Percentiles rank a stretch among this genome's conserved stretches.
phyloP scores from a whole-genome alignment of 1,140 invertebrate genomes.

The Zaprionus inermis region DNA sequence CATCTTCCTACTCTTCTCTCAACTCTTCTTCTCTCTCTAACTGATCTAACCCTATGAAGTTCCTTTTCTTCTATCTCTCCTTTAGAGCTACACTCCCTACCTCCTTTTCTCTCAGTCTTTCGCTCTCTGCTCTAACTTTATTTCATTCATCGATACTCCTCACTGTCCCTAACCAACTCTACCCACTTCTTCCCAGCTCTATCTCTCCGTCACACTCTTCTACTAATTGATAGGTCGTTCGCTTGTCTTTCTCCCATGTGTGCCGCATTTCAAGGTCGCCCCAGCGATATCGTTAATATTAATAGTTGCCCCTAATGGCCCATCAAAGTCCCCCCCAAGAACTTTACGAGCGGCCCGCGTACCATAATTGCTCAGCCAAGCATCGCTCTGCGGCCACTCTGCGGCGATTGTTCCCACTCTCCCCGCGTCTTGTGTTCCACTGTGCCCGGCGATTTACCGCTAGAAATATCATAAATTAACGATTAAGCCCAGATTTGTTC shows the following conservation, averaged over 20 bases:
- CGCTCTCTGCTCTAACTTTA: no score
- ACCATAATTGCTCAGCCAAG: slow-evolving; percentile 22
- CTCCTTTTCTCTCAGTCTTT: no score
- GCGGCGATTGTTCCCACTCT: slow-evolving; percentile 56
- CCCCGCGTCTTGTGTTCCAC: background rate
- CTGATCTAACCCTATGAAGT: background rate
- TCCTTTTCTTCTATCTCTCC: no score
- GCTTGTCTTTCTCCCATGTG: background rate
- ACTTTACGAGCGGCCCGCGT: slow-evolving; percentile 5
- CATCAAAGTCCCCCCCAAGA: background rate
- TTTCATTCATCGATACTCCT: no score
- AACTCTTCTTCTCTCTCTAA: no score
- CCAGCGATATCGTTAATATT: slow-evolving; percentile 6
- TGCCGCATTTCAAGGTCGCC: slow-evolving; percentile 1
- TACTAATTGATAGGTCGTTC: background rate
- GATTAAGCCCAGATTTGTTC: slow-evolving; percentile 78
- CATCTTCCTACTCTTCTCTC: no score
- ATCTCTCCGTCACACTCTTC: background rate
- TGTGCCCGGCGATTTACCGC: slow-evolving; percentile 59
- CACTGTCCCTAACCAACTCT: no score
- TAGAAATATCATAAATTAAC: slow-evolving; percentile 78
- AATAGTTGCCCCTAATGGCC: slow-evolving; percentile 6
- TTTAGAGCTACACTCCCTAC: no score
- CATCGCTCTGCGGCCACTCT: background rate
- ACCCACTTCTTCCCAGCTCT: background rate